Evolutionary conservation across 2,888 invertebrate genomes (phyloP), one percentile per base, ranked within the genome.

Genomic region (Penaeus monodon): DNA sequence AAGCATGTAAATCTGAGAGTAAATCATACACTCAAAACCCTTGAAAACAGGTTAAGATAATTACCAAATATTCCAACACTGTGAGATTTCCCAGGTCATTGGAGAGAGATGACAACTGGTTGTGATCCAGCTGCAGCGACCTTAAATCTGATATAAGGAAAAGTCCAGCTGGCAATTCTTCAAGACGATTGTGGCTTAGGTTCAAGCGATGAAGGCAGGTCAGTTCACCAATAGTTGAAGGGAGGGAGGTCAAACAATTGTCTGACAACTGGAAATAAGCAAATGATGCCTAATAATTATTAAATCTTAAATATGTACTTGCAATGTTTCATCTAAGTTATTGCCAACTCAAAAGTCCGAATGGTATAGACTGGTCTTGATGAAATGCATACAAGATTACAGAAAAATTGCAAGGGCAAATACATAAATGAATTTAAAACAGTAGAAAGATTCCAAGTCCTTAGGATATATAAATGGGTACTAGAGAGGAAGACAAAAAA

Each of bases 21-120:
- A 57, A 57, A 57, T 0, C 14, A 57, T 57, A 49, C n/a, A 29
- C 20, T 57, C 27, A 70, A 84, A 85, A n/a, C 57, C 68, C 82
- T 81, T 33, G 27, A 29, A 38, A 81, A 84, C 76, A 85, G 24
- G 27, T 81, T 77, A 29, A 3, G 33, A 73, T 63, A 86, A 91
- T 93, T 93, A 96, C 96, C 94, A 96, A 92, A 90, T 94, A 93
- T 92, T 95, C 95, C 88, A 98, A 93, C 95, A 96, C 96, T 85
- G 95, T 94, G 89, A 98, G 93, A 92, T 96, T 95, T 84, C 96
- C 96, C 91, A 97, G 94, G 89, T 95, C 95, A 49, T 95, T 94
- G 91, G 95, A 76, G 78, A 98, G 93, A 90, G 93, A 93, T 64
- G 93, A 93, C 83, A 98, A 93, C 89, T 93, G 92, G 93, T 98